These are phyloP conservation scores for Phengaris alcon DNA, from an alignment of 2,888 invertebrate genomes.

Conservation along the genomic window DNA sequence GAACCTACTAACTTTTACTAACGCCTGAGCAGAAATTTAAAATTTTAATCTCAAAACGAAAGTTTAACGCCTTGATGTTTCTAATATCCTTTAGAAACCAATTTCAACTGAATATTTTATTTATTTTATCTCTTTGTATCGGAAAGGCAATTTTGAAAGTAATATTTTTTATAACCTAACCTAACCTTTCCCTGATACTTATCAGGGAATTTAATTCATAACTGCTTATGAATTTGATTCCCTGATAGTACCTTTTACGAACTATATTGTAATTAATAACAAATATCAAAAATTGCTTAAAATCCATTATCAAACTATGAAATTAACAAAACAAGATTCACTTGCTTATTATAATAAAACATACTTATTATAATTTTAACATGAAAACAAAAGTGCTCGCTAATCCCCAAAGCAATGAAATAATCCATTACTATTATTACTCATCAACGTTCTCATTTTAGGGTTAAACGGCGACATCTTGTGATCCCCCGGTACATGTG, in stretches of 20 bases:
- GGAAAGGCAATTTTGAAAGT: neutral
- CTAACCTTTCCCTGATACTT: too few relatives aligned
- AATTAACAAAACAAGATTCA: neutral
- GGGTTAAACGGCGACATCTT: slow-evolving; percentile 65
- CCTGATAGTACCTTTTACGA: too few relatives aligned
- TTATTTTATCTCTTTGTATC: neutral
- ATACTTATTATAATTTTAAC: slow-evolving; percentile 20
- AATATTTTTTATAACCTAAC: neutral
- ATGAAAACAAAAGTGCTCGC: slow-evolving; percentile 39
- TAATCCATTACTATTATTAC: slow-evolving; percentile 70
- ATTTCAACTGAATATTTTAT: slow-evolving; percentile 6
- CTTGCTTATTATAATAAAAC: neutral
- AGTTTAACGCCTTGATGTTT: neutral
- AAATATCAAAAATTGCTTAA: too few relatives aligned
- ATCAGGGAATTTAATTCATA: too few relatives aligned
- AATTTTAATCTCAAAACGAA: too few relatives aligned
- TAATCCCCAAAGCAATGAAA: slow-evolving; percentile 42
- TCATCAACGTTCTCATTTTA: slow-evolving; percentile 60
- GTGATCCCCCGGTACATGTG: slow-evolving; percentile 55
- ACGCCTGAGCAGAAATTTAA: too few relatives aligned
- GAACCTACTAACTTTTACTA: too few relatives aligned
- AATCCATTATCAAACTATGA: neutral
- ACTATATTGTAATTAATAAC: too few relatives aligned
- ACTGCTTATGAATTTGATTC: too few relatives aligned
- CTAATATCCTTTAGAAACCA: neutral